Evolutionary conservation across 2,113 vertebrate species (phyloP), one percentile per base, ranked within the genome.

Genomic region (Ophthalmolycus amberensis): DNA sequence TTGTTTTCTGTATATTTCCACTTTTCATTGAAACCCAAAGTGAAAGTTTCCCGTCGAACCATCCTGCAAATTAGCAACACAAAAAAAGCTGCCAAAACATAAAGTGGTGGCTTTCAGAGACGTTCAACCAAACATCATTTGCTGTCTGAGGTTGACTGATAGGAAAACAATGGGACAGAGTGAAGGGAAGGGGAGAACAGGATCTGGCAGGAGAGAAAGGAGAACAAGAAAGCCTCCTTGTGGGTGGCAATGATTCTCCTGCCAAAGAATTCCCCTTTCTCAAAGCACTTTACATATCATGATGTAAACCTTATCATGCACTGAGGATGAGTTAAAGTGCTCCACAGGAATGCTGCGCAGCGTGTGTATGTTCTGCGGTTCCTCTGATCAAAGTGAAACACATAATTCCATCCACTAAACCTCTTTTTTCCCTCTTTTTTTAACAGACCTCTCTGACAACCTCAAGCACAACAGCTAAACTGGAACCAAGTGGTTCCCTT

Each of bases 331-430:
- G 84, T 86, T 83, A 64, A 83, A 91, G 87, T 76, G 84, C 88
- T 90, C 69, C 37, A 16, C 77, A 85, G 82, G 82, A 92, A 85
- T 90, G 84, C 62, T 16, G 81, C 12, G 18, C 64, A 22, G 59
- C 71, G 83, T 88, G 87, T 85, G 69, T 84, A 81, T 68, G 83
- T 84, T 91, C 82, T 83, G 80, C 63, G 71, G 83, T 88, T 89
- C 20, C 74, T 71, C 76, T 89, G 92, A 95, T 94, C 94, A 94
- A 93, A 94, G 91, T 66, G 60, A 88, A 87, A 90, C 75, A 78
- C 88, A 89, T 77, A 88, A 87, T 88, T 89, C 91, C 68, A 75
- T 86, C 79, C 75, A 69, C 90, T 82, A 89, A 89, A 83, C 70
- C 85, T 59, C 67, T 38, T 27, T 70, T 64, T 75, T 54, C 20